phyloP scores from a whole-genome alignment of 2,797 vertebrate genomes.

The Enoplosus armatus region DNA sequence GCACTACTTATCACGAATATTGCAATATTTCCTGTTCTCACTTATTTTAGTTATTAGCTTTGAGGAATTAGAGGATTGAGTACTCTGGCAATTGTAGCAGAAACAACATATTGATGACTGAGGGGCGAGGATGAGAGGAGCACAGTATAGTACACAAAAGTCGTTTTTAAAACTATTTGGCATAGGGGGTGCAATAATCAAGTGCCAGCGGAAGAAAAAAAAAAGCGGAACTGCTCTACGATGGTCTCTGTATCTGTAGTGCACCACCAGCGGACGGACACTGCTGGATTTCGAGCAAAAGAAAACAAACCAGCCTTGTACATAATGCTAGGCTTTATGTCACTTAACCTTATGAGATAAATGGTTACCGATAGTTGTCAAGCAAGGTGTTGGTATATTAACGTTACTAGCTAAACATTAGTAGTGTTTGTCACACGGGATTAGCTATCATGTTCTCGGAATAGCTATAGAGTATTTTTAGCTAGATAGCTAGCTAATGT shows the following conservation, averaged over 20 bases:
- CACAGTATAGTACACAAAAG: no score
- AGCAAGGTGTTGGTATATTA: fast-evolving
- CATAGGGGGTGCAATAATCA: not conserved
- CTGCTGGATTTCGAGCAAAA: constrained; percentile 15
- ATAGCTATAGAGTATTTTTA: constrained; percentile 29
- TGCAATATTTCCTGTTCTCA: no score
- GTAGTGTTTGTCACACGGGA: not conserved
- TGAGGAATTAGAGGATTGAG: no score
- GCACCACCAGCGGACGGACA: constrained; percentile 1
- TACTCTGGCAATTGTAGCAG: no score
- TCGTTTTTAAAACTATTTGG: not conserved
- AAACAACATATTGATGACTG: no score
- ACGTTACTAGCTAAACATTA: not conserved
- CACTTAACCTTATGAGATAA: fast-evolving
- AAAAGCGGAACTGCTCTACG: constrained; percentile 33
- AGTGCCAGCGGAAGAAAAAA: not conserved
- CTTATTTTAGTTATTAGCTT: no score
- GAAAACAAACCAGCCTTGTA: constrained; percentile 36
- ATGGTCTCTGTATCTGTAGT: constrained; percentile 26
- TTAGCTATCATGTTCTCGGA: not conserved
- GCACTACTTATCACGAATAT: no score
- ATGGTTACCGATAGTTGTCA: fast-evolving
- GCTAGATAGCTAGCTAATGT: constrained; percentile 41
- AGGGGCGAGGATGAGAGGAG: no score
- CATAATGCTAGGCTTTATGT: not conserved